Conservation (phyloP, 2,888 invertebrate species). For the Scelioninae gen. 2 region DNA sequence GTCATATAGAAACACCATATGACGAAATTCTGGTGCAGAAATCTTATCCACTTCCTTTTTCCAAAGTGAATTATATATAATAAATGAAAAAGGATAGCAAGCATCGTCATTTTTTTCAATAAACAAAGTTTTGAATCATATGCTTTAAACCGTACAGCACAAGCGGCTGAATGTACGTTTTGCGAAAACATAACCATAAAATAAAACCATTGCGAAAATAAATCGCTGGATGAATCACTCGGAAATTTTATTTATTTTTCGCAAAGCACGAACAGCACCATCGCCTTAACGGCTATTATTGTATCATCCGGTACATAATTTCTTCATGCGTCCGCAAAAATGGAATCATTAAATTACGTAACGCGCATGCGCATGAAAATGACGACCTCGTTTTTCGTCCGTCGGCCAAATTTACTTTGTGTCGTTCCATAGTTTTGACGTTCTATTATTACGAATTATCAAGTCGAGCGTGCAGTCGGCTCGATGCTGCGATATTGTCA, state of each 20-base stretch:
- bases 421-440: slow-evolving; percentile 53
- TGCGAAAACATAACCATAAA: too few species aligned
- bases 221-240: too few species aligned
- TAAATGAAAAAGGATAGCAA: too few species aligned
- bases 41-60: too few species aligned
- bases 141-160: too few species aligned
- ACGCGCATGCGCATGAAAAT: slow-evolving; percentile 43
- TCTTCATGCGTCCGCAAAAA: slow-evolving; percentile 32
- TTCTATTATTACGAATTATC: slow-evolving; percentile 59
- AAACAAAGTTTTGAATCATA: too few species aligned
- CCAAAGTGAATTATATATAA: too few species aligned
- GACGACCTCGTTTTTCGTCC: slow-evolving; percentile 53
- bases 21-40: too few species aligned
- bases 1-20: too few species aligned
- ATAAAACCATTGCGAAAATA: too few species aligned
- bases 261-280: background rate
- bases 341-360: slow-evolving; percentile 55
- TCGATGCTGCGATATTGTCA: background rate
- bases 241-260: background rate
- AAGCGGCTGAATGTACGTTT: too few species aligned
- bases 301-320: slow-evolving; percentile 48
- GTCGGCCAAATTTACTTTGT: slow-evolving; percentile 57
- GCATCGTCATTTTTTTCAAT: too few species aligned
- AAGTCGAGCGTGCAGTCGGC: slow-evolving; percentile 33
- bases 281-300: slow-evolving; percentile 42